Evolutionary conservation across 2,888 invertebrate genomes (phyloP).

Genomic region (Diarsia rubi): DNA sequence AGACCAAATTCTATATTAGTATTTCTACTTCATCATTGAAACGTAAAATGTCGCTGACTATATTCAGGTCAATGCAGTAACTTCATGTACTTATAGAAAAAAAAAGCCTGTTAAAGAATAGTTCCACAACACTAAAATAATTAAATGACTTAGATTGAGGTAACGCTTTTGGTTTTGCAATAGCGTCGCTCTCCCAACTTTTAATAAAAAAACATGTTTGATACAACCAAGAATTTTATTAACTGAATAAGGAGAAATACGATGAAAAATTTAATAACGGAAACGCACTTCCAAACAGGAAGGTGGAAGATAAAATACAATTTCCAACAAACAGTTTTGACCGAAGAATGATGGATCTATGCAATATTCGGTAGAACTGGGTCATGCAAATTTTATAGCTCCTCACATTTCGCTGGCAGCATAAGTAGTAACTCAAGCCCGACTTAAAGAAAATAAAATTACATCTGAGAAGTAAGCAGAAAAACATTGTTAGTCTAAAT

Average conservation of each 20-base stretch:
- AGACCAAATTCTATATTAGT: background rate
- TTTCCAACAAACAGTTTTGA: conserved; percentile 22
- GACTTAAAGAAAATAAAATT: background rate
- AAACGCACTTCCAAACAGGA: conserved; percentile 13
- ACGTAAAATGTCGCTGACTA: background rate
- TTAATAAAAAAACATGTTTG: background rate
- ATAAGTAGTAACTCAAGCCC: conserved; percentile 20
- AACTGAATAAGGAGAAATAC: background rate
- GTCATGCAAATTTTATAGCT: conserved; percentile 49
- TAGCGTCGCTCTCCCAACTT: background rate
- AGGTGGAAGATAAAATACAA: conserved; percentile 31
- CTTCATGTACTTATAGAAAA: background rate
- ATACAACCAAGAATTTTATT: background rate
- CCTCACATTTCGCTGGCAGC: conserved; percentile 10
- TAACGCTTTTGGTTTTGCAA: background rate
- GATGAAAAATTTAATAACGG: conserved; percentile 6
- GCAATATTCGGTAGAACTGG: conserved; percentile 43
- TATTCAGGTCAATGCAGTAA: background rate
- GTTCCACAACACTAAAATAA: background rate
- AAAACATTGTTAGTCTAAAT: conserved; percentile 2
- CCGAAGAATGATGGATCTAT: conserved; percentile 42
- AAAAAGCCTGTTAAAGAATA: background rate
- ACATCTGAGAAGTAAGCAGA: background rate
- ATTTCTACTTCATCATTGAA: background rate
- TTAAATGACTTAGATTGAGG: background rate